Conservation (phyloP, 2,888 invertebrate species). For the Nipponacmea schrenckii region DNA sequence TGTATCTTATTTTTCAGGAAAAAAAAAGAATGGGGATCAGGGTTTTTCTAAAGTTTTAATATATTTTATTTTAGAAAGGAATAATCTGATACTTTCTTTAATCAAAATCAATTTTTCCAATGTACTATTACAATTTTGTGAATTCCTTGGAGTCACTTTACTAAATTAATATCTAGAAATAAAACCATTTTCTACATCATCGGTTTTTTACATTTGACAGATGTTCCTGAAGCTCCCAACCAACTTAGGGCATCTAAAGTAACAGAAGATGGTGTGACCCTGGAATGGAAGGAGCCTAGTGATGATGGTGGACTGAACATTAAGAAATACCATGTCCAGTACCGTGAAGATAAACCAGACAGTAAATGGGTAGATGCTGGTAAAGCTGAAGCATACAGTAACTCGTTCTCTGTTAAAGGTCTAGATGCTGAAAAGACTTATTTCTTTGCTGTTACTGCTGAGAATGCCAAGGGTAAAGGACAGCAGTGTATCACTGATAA, state of each 20-base stretch:
- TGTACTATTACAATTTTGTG: too few species aligned
- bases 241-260: slow-evolving; percentile 38
- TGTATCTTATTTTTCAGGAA: neutral
- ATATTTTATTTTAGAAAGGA: too few species aligned
- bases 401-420: slow-evolving; percentile 35
- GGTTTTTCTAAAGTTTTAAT: too few species aligned
- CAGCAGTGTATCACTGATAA: slow-evolving; percentile 75
- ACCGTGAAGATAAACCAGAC: slow-evolving; percentile 42
- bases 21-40: too few species aligned
- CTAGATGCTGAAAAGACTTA: slow-evolving; percentile 85
- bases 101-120: too few species aligned
- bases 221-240: slow-evolving; percentile 44
- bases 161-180: too few species aligned
- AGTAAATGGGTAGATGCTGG: slow-evolving; percentile 43
- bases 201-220: too few species aligned
- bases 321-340: slow-evolving; percentile 51
- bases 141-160: too few species aligned
- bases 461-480: slow-evolving; percentile 89
- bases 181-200: too few species aligned
- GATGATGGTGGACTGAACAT: slow-evolving; percentile 58
- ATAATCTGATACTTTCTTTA: too few species aligned
- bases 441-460: slow-evolving; percentile 89
- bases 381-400: slow-evolving; percentile 43
- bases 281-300: slow-evolving; percentile 64
- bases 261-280: slow-evolving; percentile 41